Evolutionary conservation across 2,888 invertebrate species (phyloP), one percentile per base, ranked within the genome.

Genomic region (Leptura quadrifasciata): DNA sequence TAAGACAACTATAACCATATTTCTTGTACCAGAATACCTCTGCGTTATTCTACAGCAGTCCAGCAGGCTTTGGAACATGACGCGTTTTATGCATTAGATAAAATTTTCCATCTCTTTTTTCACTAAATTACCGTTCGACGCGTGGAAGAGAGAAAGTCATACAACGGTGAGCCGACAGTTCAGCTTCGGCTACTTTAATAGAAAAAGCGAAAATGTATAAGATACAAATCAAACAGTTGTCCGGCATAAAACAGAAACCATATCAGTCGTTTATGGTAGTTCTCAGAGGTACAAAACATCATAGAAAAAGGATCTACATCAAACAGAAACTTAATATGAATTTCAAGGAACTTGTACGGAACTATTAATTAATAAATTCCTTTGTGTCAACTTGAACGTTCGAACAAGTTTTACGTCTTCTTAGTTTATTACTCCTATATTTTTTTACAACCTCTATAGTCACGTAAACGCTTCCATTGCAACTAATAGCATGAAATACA

Each of bases 1-100:
- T 76, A 68, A 68, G 60, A 78, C 76, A 76, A 76, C 76, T 75
- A 80, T 78, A 76, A 76, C 67, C 74, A 75, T 76, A 76, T 58
- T 76, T 78, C 79, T 79, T 78, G 72, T 69, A 55, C 60, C 64
- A 21, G 76, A 75, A 74, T 74, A 74, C 55, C 55, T 24, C 54
- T 70, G 61, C 61, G 72, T 68, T 68, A 68, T 68, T 54, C 55
- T 68, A 75, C 65, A 58, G 65, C 57, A 57, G 65, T 64, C 57
- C 57, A 57, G 68, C 68, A 68, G 31, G 68, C 68, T 57, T 55
- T 72, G 24, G 60, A 68, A 72, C 64, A 75, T 60, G 54, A 72
- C 27, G 64, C 47, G 54, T 55, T 60, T 54, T 35, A 74, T 68
- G 69, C 69, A 69, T 74, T 68, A 74, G 69, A 68, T 74, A 69